These are phyloP conservation scores for Psammodynastes pulverulentus DNA, from an alignment of 2,113 vertebrate species.

Conservation along the genomic window DNA sequence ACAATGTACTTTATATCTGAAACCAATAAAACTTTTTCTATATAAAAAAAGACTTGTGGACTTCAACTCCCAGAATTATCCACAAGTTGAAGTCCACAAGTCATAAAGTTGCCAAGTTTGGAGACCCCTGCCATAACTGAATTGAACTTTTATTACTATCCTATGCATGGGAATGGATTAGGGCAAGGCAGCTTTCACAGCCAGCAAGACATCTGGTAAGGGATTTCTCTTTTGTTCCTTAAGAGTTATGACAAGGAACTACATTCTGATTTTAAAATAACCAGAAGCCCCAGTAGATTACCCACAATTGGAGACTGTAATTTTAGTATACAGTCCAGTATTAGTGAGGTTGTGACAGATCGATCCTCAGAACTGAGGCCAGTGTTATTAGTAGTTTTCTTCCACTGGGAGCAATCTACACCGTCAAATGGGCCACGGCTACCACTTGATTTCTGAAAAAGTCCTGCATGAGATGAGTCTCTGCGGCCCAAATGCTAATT, in stretches of 20 bases:
- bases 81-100: too few relatives aligned
- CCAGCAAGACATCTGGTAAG: conserved; percentile 41
- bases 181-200: conserved; percentile 42
- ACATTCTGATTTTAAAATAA: conserved; percentile 40
- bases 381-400: fast-evolving
- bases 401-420: neutral
- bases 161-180: conserved; percentile 29
- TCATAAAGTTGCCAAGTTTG: too few relatives aligned
- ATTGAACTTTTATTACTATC: conserved; percentile 32
- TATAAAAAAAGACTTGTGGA: too few relatives aligned
- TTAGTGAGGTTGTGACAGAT: neutral
- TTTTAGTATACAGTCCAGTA: neutral
- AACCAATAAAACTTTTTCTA: too few relatives aligned
- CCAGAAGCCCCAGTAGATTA: conserved; percentile 42
- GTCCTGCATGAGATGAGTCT: fast-evolving
- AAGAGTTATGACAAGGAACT: conserved; percentile 31
- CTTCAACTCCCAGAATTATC: too few relatives aligned
- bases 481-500: neutral
- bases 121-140: conserved; percentile 15
- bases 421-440: neutral
- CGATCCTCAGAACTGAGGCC: neutral
- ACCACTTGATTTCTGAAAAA: neutral
- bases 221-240: conserved; percentile 47
- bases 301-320: conserved; percentile 13
- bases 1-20: too few relatives aligned